phyloP scores from a whole-genome alignment of 2,113 vertebrate genomes.

The Fregata magnificens region DNA sequence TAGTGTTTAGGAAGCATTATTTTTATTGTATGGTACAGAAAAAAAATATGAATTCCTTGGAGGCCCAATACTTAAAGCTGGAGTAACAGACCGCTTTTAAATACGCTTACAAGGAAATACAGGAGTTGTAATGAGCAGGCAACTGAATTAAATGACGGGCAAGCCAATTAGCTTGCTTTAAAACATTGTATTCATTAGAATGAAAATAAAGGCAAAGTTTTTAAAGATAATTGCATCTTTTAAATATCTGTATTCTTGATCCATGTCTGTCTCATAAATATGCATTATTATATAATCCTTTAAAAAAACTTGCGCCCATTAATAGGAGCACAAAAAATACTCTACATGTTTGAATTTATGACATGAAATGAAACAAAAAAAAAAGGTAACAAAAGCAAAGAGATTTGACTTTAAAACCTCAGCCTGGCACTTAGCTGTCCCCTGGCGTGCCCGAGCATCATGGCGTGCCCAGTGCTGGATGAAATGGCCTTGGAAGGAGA shows the following conservation, averaged over 20 bases:
- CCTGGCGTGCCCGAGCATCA: rapidly evolving
- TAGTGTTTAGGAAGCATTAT: background rate
- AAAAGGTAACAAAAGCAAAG: background rate
- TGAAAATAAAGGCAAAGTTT: slow-evolving; percentile 73
- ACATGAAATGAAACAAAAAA: background rate
- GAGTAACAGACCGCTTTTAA: slow-evolving; percentile 41
- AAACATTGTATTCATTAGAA: slow-evolving; percentile 68
- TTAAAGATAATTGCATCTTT: slow-evolving; percentile 75
- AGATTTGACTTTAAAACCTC: background rate
- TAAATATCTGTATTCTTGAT: slow-evolving; percentile 64
- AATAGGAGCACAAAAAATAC: slow-evolving; percentile 6
- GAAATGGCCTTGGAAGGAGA: rapidly evolving
- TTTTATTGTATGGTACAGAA: background rate
- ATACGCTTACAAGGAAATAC: slow-evolving; percentile 63
- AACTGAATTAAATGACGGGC: slow-evolving; percentile 29
- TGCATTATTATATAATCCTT: slow-evolving; percentile 60
- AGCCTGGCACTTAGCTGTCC: background rate
- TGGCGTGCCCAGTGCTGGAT: rapidly evolving
- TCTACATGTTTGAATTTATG: background rate
- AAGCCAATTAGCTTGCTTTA: slow-evolving; percentile 75
- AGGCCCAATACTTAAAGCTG: background rate
- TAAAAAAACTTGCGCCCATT: background rate
- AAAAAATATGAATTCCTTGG: background rate
- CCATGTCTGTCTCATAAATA: slow-evolving; percentile 70
- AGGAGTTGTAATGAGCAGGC: slow-evolving; percentile 72